These are phyloP conservation scores for Parasteatoda lunata DNA, from an alignment of 2,888 invertebrate genomes.

Conservation along the genomic window DNA sequence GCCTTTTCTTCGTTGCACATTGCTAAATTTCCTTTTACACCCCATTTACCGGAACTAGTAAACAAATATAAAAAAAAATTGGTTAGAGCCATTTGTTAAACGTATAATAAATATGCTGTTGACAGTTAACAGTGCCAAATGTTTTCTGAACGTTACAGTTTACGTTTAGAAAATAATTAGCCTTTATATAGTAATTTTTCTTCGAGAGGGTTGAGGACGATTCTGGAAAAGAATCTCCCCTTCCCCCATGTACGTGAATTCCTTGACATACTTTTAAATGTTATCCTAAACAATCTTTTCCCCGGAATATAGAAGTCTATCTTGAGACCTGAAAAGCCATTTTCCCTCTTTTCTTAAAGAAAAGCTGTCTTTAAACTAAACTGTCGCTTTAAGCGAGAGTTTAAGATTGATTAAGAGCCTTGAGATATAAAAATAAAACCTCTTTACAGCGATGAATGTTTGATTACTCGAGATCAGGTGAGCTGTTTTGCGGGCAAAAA, in stretches of 20 bases:
- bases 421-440: background rate
- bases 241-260: conserved; percentile 39
- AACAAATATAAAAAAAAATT: conserved; percentile 21
- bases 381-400: conserved; percentile 4
- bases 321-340: background rate
- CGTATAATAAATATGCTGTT: conserved; percentile 53
- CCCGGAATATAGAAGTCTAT: conserved; percentile 10
- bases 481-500: no score
- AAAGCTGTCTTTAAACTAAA: background rate
- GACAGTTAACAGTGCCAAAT: conserved; percentile 38
- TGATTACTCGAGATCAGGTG: no score
- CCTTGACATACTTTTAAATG: conserved; percentile 55
- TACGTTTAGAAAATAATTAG: conserved; percentile 56
- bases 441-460: no score
- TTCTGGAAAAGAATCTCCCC: conserved; percentile 15
- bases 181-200: conserved; percentile 61
- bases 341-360: background rate
- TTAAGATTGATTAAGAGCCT: conserved; percentile 25
- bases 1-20: conserved; percentile 39
- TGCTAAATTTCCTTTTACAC: conserved; percentile 59
- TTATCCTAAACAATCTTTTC: conserved; percentile 21
- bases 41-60: conserved; percentile 52
- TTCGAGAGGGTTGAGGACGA: background rate
- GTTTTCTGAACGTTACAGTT: conserved; percentile 45
- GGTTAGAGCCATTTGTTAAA: conserved; percentile 44